Base-by-base conservation (phyloP, 2,888 invertebrate species). In the Eumerus sabulonum region DNA sequence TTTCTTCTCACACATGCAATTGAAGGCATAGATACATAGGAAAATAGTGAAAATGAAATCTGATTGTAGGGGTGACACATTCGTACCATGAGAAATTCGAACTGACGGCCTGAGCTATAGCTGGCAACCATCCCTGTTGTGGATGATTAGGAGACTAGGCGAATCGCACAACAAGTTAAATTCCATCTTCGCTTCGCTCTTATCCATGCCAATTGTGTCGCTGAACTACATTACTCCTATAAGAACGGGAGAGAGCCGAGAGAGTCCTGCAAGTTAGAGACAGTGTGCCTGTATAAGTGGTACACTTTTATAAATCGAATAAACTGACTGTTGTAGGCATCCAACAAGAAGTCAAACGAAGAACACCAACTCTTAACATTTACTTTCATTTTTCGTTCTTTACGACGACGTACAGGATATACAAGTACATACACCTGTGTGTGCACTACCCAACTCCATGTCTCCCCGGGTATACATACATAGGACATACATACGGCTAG, bases 361-460 rank as follows among this genome's bases (percentile, higher is more conserved):
- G 54, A 79, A 70, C 74, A 54, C 59, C 74, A 70, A 70, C 70
- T 79, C 64, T 67, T 67, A 73, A 64, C 68, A 79, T 60, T 74
- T 70, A 79, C 79, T 79, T 79, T 74, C 74, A 59, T 74, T 79
- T 79, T 79, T 79, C n/a, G 51, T 79, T 74, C 74, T 70, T 68
- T 74, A 60, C 68, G 73, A 60, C 74, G 47, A 63, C n/a, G n/a
- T n/a, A n/a, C n/a, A n/a, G n/a, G n/a, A n/a, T n/a, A 4, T 27
- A 27, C 27, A 7, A 74, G 73, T 73, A 79, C 64, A 57, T 79
- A 73, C 64, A 74, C 74, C 70, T 79, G 68, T 79, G 73, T 73
- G 68, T 70, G 50, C 64, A 70, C 45, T 44, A 73, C 27, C 44
- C 40, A 73, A 47, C 53, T 45, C 36, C 45, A 54, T 53, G 50